These are phyloP conservation scores for Crotalus adamanteus DNA, from an alignment of 2,797 vertebrate species.

Conservation along the genomic window DNA sequence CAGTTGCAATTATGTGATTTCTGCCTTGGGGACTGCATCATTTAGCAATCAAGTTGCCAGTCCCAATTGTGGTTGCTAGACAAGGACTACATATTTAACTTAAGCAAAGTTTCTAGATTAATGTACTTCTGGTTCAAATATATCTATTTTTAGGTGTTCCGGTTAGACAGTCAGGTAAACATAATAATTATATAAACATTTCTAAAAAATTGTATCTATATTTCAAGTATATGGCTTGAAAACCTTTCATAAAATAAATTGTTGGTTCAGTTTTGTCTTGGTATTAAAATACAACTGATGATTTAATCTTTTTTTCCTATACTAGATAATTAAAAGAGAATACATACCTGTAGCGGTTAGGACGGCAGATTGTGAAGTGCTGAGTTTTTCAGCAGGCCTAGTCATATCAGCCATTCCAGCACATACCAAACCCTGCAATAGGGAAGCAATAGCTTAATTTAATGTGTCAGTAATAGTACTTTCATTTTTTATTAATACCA, in stretches of 20 bases:
- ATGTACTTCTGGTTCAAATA: neutral
- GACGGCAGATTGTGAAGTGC: constrained; percentile 87
- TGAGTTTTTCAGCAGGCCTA: constrained; percentile 95
- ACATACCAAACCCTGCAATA: constrained; percentile 84
- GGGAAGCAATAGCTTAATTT: constrained; percentile 24
- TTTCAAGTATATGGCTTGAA: neutral
- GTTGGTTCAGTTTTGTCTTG: neutral
- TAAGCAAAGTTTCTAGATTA: neutral
- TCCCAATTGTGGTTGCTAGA: neutral
- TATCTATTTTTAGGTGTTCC: neutral
- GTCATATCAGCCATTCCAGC: constrained; percentile 95
- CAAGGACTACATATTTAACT: neutral
- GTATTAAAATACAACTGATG: no score
- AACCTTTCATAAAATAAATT: neutral
- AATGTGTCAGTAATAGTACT: neutral
- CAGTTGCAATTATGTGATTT: neutral
- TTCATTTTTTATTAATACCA: neutral
- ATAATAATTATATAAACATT: neutral
- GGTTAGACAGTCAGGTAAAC: neutral
- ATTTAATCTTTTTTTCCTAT: neutral
- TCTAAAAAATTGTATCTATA: neutral
- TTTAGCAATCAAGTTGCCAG: neutral
- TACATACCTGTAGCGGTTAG: constrained; percentile 89
- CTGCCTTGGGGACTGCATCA: neutral
- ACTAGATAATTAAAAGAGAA: neutral